Conservation (phyloP, 1,140 invertebrate species). For the Pseudomyrmex flavicornis region DNA sequence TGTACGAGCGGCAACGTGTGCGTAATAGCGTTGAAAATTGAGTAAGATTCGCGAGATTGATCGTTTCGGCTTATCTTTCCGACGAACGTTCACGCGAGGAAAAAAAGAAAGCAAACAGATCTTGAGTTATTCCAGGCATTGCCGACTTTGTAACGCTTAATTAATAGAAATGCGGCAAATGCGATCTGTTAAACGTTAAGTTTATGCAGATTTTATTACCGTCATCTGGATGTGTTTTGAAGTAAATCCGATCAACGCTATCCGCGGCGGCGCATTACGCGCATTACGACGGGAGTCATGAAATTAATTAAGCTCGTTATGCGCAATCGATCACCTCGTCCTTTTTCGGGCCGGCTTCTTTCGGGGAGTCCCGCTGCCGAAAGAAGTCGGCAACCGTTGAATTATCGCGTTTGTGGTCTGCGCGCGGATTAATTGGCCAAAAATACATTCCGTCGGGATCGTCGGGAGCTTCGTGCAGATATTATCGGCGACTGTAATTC, state of each 20-base stretch:
- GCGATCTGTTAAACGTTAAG: not conserved
- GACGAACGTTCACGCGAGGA: not conserved
- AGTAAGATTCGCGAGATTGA: too few species aligned
- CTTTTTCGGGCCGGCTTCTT: conserved; percentile 25
- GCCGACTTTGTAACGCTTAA: conserved; percentile 17
- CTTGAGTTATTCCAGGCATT: too few species aligned
- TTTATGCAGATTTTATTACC: conserved; percentile 48
- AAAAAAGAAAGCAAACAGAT: not conserved
- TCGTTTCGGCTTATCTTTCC: too few species aligned
- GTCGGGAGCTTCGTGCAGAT: not conserved
- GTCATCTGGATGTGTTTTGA: not conserved
- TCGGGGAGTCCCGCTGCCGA: not conserved
- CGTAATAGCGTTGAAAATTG: too few species aligned
- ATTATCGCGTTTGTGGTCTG: not conserved
- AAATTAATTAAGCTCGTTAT: conserved; percentile 54
- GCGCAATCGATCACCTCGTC: conserved; percentile 26
- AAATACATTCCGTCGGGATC: not conserved
- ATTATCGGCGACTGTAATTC: conserved; percentile 19
- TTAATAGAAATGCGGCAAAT: conserved; percentile 11
- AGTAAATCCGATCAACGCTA: conserved; percentile 20
- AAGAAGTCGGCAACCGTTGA: not conserved
- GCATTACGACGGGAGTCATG: not conserved
- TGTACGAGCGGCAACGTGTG: too few species aligned
- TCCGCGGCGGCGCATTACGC: too few species aligned
- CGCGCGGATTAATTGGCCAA: conserved; percentile 20